Evolutionary conservation across 2,113 vertebrate genomes (phyloP), one percentile per base, ranked within the genome.

Genomic region (Etheostoma spectabile): DNA sequence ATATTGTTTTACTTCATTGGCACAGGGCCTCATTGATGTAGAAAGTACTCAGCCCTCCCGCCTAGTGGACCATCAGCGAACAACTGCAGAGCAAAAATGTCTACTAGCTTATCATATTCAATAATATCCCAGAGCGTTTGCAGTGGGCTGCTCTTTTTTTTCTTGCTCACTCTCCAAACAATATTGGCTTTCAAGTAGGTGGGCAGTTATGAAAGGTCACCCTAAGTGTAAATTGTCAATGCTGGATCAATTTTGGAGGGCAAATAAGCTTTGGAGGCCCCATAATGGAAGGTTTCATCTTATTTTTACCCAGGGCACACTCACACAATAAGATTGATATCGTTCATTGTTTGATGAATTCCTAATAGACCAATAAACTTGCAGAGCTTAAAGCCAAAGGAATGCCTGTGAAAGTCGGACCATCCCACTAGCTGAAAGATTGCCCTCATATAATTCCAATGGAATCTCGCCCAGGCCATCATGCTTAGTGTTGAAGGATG

Each of bases 351-450:
- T 88, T 93, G 91, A 95, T 94, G 92, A 93, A 93, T 93, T 92
- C 93, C 93, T 94, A 94, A 95, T 94, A 93, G 93, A 94, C 89
- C 93, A 86, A 95, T 95, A 95, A 93, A 94, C 91, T 93, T 89
- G 89, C 89, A 83, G 81, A 70, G 87, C 89, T 91, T 91, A 78
- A 93, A 91, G 86, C 84, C 87, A 89, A 91, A 92, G 78, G 62
- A 77, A 85, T 66, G 84, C 88, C 51, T 42, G 52, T 42, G 52
- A 24, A 55, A 86, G 70, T 85, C 68, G 69, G 86, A 81, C 90
- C 85, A 79, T 91, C 89, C 89, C 82, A 80, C 85, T 18, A 51
- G 72, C 89, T 95, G 94, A 95, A 93, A 94, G 92, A 95, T 95
- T 75, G 87, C 89, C 78, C 90, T 95, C 93, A 94, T 95, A 94